Percentiles rank a stretch among this genome's conserved stretches.
Evolutionary conservation across 2,888 invertebrate genomes (phyloP).

Genomic region (Dyspetes luteomarginatus): DNA sequence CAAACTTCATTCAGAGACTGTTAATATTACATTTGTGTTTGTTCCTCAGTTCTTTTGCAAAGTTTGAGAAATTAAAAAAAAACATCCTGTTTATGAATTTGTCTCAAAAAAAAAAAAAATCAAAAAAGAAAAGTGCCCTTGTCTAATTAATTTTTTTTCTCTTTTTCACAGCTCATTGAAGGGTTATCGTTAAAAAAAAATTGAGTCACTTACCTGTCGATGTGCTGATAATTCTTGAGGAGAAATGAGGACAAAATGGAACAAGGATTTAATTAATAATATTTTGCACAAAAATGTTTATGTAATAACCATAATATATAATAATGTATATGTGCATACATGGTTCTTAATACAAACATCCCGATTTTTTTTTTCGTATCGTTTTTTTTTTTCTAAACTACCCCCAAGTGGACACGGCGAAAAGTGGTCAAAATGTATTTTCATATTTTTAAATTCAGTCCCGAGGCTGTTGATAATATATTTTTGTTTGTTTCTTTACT

Average conservation of each 20-base stretch:
- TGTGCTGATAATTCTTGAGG: not conserved
- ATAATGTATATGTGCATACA: constrained; percentile 74
- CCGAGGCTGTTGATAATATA: not conserved
- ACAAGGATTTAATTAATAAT: constrained; percentile 60
- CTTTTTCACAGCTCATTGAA: no score
- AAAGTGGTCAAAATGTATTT: constrained; percentile 50
- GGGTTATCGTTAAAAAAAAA: no score
- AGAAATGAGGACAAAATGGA: not conserved
- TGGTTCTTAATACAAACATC: constrained; percentile 77
- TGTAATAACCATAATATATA: constrained; percentile 79
- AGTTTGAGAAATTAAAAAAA: no score
- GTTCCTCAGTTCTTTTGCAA: no score
- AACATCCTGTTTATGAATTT: no score
- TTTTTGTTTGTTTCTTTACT: not conserved
- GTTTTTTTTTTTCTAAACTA: constrained; percentile 75
- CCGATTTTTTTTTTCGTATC: constrained; percentile 63
- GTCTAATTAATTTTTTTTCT: no score
- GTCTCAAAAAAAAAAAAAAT: no score
- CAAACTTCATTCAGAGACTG: no score
- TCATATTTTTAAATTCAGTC: constrained; percentile 33
- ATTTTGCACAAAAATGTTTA: constrained; percentile 71
- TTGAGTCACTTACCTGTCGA: constrained; percentile 35
- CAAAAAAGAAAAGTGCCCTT: no score
- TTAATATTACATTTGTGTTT: no score
- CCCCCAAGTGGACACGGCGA: constrained; percentile 76